phyloP scores from a whole-genome alignment of 2,888 invertebrate genomes.

The Tupiocoris notatus region DNA sequence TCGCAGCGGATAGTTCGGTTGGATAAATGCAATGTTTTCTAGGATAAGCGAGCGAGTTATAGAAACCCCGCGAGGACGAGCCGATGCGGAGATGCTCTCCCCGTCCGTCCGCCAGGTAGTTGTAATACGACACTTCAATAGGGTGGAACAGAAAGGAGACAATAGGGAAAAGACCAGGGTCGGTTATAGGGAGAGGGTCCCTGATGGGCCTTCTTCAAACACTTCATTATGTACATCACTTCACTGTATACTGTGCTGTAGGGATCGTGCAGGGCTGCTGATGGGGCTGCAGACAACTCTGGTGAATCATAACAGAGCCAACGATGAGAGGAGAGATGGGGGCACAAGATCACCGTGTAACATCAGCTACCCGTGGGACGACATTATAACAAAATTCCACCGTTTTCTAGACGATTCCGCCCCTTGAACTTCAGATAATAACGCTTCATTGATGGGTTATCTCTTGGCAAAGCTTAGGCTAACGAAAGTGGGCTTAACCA shows the following conservation, averaged over 20 bases:
- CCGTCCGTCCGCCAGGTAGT: constrained; percentile 27
- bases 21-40: too few species aligned
- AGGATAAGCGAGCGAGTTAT: too few species aligned
- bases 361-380: background rate
- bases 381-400: constrained; percentile 27
- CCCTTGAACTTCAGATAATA: too few species aligned
- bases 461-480: too few species aligned
- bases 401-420: constrained; percentile 21
- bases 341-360: background rate
- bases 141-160: constrained; percentile 14
- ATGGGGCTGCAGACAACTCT: background rate
- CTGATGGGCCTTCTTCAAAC: constrained; percentile 37
- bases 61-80: constrained; percentile 13
- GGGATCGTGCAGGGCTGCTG: background rate
- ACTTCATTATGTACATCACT: constrained; percentile 42
- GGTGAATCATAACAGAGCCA: constrained; percentile 38
- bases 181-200: constrained; percentile 6
- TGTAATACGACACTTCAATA: constrained; percentile 40
- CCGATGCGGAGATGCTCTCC: constrained; percentile 11
- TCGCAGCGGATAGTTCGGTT: too few species aligned
- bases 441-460: too few species aligned
- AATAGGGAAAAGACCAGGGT: constrained; percentile 8
- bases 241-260: constrained; percentile 6
- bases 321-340: background rate
- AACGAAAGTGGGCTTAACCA: too few species aligned